phyloP scores from a whole-genome alignment of 2,888 invertebrate genomes.

The Gandaritis pyraliata region DNA sequence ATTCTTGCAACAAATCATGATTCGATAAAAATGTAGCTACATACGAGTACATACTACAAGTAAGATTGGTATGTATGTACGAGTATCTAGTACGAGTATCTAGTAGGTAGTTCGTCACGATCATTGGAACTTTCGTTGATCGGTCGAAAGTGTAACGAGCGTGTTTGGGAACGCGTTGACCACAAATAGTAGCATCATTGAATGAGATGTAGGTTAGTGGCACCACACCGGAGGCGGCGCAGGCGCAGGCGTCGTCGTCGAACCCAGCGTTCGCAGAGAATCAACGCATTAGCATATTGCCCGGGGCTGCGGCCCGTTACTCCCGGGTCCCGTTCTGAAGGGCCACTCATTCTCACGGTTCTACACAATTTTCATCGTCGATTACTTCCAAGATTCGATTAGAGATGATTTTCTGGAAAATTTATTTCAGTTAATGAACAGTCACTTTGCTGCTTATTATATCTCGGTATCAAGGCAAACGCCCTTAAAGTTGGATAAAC shows the following conservation, averaged over 20 bases:
- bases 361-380: slow-evolving; percentile 56
- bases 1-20: slow-evolving; percentile 14
- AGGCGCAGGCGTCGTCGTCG: slow-evolving; percentile 47
- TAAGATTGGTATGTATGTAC: background rate
- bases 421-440: background rate
- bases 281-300: slow-evolving; percentile 75
- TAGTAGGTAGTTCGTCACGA: slow-evolving; percentile 58
- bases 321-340: slow-evolving; percentile 70
- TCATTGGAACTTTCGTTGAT: slow-evolving; percentile 74
- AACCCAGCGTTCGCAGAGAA: slow-evolving; percentile 59
- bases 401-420: slow-evolving; percentile 26
- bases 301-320: slow-evolving; percentile 74
- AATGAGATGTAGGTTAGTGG: slow-evolving; percentile 81
- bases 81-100: slow-evolving; percentile 47
- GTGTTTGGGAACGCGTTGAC: slow-evolving; percentile 74
- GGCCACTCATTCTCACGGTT: slow-evolving; percentile 69
- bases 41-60: too few relatives aligned
- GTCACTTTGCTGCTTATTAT: background rate
- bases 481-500: background rate
- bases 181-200: slow-evolving; percentile 76
- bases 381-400: slow-evolving; percentile 42
- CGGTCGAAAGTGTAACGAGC: slow-evolving; percentile 80
- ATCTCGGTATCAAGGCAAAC: background rate
- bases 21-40: slow-evolving; percentile 12
- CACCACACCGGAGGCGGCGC: slow-evolving; percentile 66